Evolutionary conservation across 2,113 vertebrate genomes (phyloP), one percentile per base, ranked within the genome.

Genomic region (Thalassoma bifasciatum): DNA sequence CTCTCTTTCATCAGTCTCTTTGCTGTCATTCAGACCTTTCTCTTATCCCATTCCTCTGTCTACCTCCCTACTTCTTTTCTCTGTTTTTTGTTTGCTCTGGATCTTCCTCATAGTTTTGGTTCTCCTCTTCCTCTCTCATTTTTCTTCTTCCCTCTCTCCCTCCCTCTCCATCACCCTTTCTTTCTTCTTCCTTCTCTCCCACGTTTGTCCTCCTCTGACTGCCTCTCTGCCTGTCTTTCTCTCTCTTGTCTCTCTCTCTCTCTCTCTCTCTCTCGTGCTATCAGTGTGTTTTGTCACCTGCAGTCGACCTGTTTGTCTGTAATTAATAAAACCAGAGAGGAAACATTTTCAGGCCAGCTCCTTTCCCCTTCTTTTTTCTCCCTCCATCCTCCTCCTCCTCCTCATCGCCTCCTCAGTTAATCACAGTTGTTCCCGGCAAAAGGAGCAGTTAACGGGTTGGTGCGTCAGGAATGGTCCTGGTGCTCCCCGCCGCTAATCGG

Each of bases 401-500:
- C 38, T 77, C 49, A 4, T 65, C 49, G 51, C 69, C 66, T 72
- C 81, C 69, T 46, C 93, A 94, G 96, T 98, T 98, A 98, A 98
- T 93, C 92, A 94, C 86, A 91, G 93, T 90, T 86, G 84, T 86
- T 91, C 78, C 79, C 73, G 53, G 61, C 86, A 97, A 95, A 97
- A 98, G 79, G 79, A 83, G 77, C 78, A 13, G 86, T 90, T 90
- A 90, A 91, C 96, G 95, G 96, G 95, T 97, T 95, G 82, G 89
- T 95, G 96, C 94, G 93, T 96, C 94, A 92, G 92, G 96, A 98
- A 97, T 97, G 96, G 95, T 95, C 96, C 95, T 93, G 93, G 94
- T 92, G 95, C 96, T 97, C 84, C 95, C 95, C 94, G 90, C 95
- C 96, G 65, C 97, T 99, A 99, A 99, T 99, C 97, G 97, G 97